Evolutionary conservation across 35 echinoderm and acorn worm genomes (phyloP), one percentile per base, ranked within the genome.

Genomic region (Amphiura filiformis): DNA sequence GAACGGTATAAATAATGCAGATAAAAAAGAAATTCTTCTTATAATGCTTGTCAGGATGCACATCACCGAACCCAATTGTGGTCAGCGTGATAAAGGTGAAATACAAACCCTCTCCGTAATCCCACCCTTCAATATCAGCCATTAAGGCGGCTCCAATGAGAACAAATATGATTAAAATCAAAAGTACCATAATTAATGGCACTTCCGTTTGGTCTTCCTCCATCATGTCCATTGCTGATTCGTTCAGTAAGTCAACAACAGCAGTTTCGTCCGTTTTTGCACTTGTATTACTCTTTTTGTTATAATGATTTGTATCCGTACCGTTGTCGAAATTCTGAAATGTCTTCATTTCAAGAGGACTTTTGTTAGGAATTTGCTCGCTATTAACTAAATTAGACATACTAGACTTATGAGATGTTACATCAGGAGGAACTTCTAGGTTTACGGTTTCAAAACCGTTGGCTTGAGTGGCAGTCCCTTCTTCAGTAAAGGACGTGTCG

Each of bases 21-120:
- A 92, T 81, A 49, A 99, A 78, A 56, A 89, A 87, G 0, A 78
- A 56, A 56, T 89, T 37, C 23, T 88, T 86, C 35, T 94, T 80
- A 79, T 95, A 94, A 39, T 94, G 96, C 31, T 92, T 85, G n/a
- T 78, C 83, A 15, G 93, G 96, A 15, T 90, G 79, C 1, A 92
- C 65, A 79, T 99, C 96, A 0, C 96, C 96, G 37, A 99, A 99
- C 22, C 96, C 96, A 34, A 99, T 99, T 7, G 96, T 99, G 0
- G 92, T 95, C 7, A 99, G 47, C n/a, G 96, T 99, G 38, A 94
- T 99, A 40, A 99, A 94, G 0, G 91, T 92, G 49, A 99, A 99
- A 35, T 94, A 99, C 82, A 99, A 81, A 14, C 80, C 82, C 32
- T 89, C 88, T 18, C 84, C 84, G 37, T 92, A 99, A 26, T 42